phyloP scores from a whole-genome alignment of 2,888 invertebrate genomes.

The Frankliniella fusca region DNA sequence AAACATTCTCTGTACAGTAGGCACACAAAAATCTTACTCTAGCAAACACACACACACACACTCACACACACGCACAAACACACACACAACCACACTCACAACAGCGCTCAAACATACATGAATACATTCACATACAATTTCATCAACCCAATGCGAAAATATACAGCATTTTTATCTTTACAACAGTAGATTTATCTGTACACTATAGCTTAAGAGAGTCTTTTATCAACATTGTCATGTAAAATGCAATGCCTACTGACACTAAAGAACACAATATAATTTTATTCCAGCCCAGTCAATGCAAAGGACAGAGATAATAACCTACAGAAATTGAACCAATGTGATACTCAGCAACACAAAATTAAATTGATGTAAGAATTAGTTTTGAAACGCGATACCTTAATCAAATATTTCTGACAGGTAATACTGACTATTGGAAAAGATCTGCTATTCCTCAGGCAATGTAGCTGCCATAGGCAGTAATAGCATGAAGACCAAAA shows the following conservation, averaged over 20 bases:
- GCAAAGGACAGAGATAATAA: not conserved
- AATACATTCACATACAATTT: not conserved
- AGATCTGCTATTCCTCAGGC: too few species aligned
- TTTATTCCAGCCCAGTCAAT: not conserved
- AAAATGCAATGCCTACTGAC: slow-evolving; percentile 5
- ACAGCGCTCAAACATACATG: too few species aligned
- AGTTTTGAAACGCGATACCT: too few species aligned
- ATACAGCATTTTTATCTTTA: slow-evolving; percentile 19
- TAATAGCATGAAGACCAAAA: too few species aligned
- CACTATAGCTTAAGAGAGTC: not conserved
- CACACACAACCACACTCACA: too few species aligned
- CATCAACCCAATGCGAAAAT: slow-evolving; percentile 14
- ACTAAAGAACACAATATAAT: not conserved
- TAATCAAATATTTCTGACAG: too few species aligned
- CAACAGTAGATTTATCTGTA: not conserved
- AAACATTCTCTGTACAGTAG: slow-evolving; percentile 20
- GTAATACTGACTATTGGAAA: too few species aligned
- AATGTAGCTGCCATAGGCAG: too few species aligned
- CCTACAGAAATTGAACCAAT: not conserved
- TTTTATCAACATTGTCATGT: slow-evolving; percentile 23
- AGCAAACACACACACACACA: not conserved
- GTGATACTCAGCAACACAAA: not conserved
- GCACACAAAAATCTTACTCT: slow-evolving; percentile 11
- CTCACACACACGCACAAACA: not conserved
- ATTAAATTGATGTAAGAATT: not conserved